Evolutionary conservation across 2,888 invertebrate species (phyloP), one percentile per base, ranked within the genome.

Genomic region (Eubasilissa splendida): DNA sequence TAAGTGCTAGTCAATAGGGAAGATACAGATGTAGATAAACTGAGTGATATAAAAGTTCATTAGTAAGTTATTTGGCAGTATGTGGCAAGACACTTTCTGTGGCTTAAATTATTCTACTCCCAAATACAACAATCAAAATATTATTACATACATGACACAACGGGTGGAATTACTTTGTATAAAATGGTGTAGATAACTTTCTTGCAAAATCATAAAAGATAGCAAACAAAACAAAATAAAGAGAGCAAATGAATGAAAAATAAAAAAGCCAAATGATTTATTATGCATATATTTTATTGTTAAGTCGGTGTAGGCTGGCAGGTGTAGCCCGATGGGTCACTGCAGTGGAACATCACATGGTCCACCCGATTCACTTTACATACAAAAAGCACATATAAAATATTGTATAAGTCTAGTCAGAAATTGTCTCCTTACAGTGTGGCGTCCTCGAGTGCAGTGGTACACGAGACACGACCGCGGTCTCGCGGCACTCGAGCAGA

Each of bases 11-110:
- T 56, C 56, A 73, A 33, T 31, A 54, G 5, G 71, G 58, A n/a
- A n/a, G 58, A 58, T 11, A 58, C 58, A n/a, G n/a, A 58, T 11
- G 58, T 11, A 58, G 58, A 11, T 42, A 42, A 5, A 42, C 42
- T 42, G 42, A 42, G 42, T 42, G 42, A 42, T 42, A 42, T 42
- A 42, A 42, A 42, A 42, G 42, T 42, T 42, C 7, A 50, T 50
- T 71, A 53, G 22, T 22, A 74, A 42, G 11, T 77, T 81, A 76
- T 80, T 83, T 83, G 83, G 83, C 83, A 83, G 83, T 83, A 76
- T 80, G 79, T 74, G 73, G 81, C 83, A 81, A 83, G 83, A 83
- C 80, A 83, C 81, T 83, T 83, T 73, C 54, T 73, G 68, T 68
- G 54, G 33, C 71, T 73, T 73, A 33, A 52, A 68, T 42, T 42